Evolutionary conservation across 1,140 invertebrate genomes (phyloP).

Genomic region (Zaprionus gabonicus): DNA sequence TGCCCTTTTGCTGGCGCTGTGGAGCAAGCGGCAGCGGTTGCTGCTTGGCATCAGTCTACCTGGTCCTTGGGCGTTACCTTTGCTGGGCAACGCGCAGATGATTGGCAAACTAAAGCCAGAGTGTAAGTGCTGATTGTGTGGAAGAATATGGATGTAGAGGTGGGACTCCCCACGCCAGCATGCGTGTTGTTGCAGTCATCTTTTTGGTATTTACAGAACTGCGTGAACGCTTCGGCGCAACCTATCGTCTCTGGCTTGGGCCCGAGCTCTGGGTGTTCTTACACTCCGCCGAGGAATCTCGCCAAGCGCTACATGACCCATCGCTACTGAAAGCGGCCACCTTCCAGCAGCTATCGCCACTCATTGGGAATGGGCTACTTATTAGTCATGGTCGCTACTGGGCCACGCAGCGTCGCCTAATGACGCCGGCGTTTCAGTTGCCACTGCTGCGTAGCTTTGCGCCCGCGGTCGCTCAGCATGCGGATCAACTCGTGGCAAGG

Average conservation of each 20-base stretch:
- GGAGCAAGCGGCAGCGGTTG: constrained; percentile 44
- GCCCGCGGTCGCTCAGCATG: constrained; percentile 42
- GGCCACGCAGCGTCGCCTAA: constrained; percentile 64
- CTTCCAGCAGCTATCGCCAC: constrained; percentile 64
- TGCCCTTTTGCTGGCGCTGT: constrained; percentile 31
- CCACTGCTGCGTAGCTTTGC: constrained; percentile 59
- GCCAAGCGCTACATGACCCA: constrained; percentile 65
- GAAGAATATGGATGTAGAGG: background rate
- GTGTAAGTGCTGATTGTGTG: constrained; percentile 54
- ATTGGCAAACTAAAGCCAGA: constrained; percentile 74
- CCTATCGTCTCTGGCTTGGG: constrained; percentile 75
- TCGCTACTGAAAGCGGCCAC: constrained; percentile 62
- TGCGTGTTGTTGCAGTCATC: constrained; percentile 49
- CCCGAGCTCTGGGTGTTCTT: constrained; percentile 78
- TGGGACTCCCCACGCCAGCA: background rate
- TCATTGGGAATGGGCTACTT: constrained; percentile 74
- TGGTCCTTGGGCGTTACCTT: constrained; percentile 73
- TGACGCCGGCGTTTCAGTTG: constrained; percentile 70
- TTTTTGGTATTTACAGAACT: constrained; percentile 67
- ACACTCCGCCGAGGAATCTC: constrained; percentile 70
- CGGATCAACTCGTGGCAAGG: constrained; percentile 47
- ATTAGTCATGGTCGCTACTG: constrained; percentile 71
- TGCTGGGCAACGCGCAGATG: constrained; percentile 78
- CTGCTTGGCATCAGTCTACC: constrained; percentile 52
- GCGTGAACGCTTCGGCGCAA: constrained; percentile 55